Conservation (phyloP, 2,888 invertebrate genomes). For the Euzophera pinguis region DNA sequence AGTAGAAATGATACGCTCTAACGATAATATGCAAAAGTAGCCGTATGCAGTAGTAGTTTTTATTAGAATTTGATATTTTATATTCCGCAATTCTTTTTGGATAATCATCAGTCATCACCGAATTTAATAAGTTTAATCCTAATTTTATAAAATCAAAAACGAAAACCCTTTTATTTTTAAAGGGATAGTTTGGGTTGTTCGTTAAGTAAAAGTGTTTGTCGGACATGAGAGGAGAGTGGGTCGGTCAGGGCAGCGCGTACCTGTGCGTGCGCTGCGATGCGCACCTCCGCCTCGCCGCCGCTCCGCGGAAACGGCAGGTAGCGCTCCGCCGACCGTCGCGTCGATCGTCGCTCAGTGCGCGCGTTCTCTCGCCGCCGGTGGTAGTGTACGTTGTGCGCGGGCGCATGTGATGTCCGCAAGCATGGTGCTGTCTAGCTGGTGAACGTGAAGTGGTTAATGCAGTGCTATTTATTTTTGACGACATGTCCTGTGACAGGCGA, state of each 20-base stretch:
- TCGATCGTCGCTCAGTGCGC: slow-evolving; percentile 65
- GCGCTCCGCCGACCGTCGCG: slow-evolving; percentile 41
- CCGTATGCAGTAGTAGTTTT: too few relatives aligned
- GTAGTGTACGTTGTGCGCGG: slow-evolving; percentile 73
- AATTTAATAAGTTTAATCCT: too few relatives aligned
- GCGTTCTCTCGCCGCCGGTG: slow-evolving; percentile 75
- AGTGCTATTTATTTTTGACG: slow-evolving; percentile 56
- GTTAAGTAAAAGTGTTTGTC: too few relatives aligned
- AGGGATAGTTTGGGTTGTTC: too few relatives aligned
- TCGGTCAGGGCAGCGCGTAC: slow-evolving; percentile 45
- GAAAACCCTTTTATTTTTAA: too few relatives aligned
- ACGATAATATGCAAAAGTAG: too few relatives aligned
- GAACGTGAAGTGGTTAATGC: slow-evolving; percentile 70
- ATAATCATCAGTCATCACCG: too few relatives aligned
- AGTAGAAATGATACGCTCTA: too few relatives aligned
- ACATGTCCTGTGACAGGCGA: slow-evolving; percentile 78
- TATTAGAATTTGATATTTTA: too few relatives aligned
- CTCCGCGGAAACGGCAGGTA: slow-evolving; percentile 71
- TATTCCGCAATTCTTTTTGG: too few relatives aligned
- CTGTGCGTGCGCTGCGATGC: slow-evolving; percentile 74
- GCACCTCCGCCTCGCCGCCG: slow-evolving; percentile 70
- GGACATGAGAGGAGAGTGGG: slow-evolving; percentile 34
- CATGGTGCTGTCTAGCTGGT: slow-evolving; percentile 66
- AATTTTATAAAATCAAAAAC: too few relatives aligned
- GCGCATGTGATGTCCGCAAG: slow-evolving; percentile 59